Conservation (phyloP, 2,797 vertebrate species). For the Phataginus tetradactyla region DNA sequence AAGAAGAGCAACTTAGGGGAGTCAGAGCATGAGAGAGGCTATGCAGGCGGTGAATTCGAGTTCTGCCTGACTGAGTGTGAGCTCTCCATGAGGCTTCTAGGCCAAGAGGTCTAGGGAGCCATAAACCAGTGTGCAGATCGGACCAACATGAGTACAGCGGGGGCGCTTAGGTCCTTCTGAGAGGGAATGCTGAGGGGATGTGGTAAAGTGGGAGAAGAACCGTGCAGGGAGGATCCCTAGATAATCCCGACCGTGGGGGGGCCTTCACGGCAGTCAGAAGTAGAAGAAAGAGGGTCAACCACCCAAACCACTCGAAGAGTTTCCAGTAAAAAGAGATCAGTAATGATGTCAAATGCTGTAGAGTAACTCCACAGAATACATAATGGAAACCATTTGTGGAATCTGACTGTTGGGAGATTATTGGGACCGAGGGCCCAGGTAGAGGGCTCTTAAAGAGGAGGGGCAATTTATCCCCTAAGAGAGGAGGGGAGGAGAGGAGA, state of each 20-base stretch:
- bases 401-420: neutral
- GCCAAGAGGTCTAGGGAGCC: neutral
- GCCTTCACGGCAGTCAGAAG: neutral
- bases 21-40: neutral
- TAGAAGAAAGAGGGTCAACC: neutral
- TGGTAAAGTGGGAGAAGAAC: neutral
- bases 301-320: neutral
- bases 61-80: neutral
- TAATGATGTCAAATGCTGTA: neutral
- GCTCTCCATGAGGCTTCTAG: neutral
- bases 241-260: neutral
- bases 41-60: neutral
- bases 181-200: neutral
- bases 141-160: accelerated
- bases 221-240: neutral
- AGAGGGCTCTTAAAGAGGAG: neutral
- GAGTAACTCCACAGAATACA: neutral
- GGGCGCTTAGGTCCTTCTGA: neutral
- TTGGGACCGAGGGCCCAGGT: neutral
- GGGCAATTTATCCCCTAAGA: neutral
- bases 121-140: neutral
- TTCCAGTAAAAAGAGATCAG: neutral
- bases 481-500: neutral
- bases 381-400: neutral
- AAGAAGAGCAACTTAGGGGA: neutral